phyloP scores from a whole-genome alignment of 2,888 invertebrate genomes.

The Tenodera sinensis region DNA sequence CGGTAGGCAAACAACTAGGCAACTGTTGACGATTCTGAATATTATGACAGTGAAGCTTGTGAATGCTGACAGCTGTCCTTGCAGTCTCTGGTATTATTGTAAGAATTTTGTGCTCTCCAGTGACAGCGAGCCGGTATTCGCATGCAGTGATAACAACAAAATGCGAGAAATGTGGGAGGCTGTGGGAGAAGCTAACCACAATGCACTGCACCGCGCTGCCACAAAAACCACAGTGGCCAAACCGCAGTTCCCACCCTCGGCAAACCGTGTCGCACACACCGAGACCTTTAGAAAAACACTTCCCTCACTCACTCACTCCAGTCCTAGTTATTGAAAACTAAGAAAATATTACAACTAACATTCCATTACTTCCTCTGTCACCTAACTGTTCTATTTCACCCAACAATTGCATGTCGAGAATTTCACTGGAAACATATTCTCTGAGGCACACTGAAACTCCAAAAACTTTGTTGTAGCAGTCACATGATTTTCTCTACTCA shows the following conservation, averaged over 20 bases:
- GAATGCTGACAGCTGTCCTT: not conserved
- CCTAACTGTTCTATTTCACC: too few species aligned
- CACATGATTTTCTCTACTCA: too few species aligned
- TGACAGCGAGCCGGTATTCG: not conserved
- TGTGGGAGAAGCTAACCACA: not conserved
- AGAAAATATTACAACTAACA: not conserved
- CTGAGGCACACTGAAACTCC: too few species aligned
- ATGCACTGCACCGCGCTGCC: not conserved
- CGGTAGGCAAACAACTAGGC: not conserved
- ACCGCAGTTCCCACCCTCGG: not conserved
- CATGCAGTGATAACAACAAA: not conserved
- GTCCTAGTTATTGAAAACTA: not conserved
- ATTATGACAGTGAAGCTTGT: not conserved
- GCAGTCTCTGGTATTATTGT: not conserved
- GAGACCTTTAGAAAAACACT: not conserved
- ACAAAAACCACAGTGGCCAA: slow-evolving; percentile 1
- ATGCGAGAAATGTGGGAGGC: not conserved
- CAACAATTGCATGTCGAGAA: too few species aligned
- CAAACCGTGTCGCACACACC: not conserved
- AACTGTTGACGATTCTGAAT: not conserved
- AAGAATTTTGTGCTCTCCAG: not conserved
- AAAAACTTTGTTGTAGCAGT: too few species aligned
- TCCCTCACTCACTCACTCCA: too few species aligned
- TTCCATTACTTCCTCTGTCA: too few species aligned
- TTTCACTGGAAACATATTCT: too few species aligned